Evolutionary conservation across 2,888 invertebrate species (phyloP).

Genomic region (Aphelenchoides bicaudatus): DNA sequence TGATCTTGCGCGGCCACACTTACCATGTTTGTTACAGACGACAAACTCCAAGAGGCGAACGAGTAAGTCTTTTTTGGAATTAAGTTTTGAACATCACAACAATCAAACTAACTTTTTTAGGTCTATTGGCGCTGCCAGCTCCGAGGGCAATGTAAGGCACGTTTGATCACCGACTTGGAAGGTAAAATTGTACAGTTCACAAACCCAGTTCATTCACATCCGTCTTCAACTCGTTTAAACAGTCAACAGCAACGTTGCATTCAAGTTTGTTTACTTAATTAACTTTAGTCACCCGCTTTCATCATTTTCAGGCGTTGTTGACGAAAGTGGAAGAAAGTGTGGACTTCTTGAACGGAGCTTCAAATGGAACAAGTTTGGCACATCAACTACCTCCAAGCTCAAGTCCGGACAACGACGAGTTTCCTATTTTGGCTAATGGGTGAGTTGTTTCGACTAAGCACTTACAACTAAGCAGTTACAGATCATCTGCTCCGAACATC

Average conservation of each 20-base stretch:
- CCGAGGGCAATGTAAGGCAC: conserved; percentile 14
- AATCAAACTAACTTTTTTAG: too few species aligned
- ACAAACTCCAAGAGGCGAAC: conserved; percentile 16
- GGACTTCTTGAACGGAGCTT: too few species aligned
- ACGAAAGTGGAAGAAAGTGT: background rate
- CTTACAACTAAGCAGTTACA: too few species aligned
- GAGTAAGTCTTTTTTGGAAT: too few species aligned
- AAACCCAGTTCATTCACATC: conserved; percentile 16
- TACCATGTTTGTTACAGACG: conserved; percentile 19
- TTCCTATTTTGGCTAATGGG: too few species aligned
- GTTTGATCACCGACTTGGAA: conserved; percentile 12
- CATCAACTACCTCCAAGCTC: background rate
- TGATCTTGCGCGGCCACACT: conserved; percentile 12
- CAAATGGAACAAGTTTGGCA: background rate
- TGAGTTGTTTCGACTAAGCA: too few species aligned
- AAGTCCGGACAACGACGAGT: background rate
- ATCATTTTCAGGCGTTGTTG: too few species aligned
- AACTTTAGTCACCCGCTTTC: too few species aligned
- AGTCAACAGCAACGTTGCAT: too few species aligned
- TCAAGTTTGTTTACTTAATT: too few species aligned
- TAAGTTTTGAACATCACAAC: too few species aligned
- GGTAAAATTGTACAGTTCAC: conserved; percentile 17
- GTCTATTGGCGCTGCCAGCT: conserved; percentile 21
- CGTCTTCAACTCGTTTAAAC: conserved; percentile 5
- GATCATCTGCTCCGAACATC: too few species aligned